Evolutionary conservation across 2,113 vertebrate species (phyloP), one percentile per base, ranked within the genome.

Genomic region (Numida meleagris): DNA sequence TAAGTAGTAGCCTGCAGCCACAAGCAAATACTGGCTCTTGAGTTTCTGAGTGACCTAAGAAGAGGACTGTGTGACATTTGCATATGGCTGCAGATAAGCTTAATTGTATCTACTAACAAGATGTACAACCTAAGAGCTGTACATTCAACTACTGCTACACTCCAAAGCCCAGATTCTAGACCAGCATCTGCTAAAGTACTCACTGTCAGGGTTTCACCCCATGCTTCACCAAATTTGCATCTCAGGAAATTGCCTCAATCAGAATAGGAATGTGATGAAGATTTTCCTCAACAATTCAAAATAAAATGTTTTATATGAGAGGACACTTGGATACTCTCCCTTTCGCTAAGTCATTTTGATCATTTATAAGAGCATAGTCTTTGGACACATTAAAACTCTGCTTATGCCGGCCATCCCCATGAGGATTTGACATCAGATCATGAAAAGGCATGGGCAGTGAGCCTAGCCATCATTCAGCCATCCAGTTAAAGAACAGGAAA

Each of bases 401-500:
- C 75, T 83, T 88, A 57, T 89, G 46, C 9, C 21, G 46, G 23
- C 31, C 51, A 65, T 51, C 20, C 38, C 20, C 82, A 65, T 38
- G 36, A 84, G 78, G 25, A 70, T 68, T 66, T 3, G 3, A 6
- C 38, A 91, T 59, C 36, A 85, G 59, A 77, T 17, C 55, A 74
- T 19, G 18, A 51, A 86, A 96, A 88, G 45, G 34, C 0, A 1
- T 13, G 46, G 71, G 42, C 51, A 73, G 46, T 46, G 40, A 91
- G 81, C 65, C 68, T 50, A 89, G 65, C 6, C 42, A 48, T 93
- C 79, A 71, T 57, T 89, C 63, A 73, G 59, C 59, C 86, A 66
- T 74, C 2, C 1, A 91, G 51, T 59, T 82, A 88, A 95, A 88
- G 55, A 89, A 82, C 8, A 70, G 63, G 76, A 96, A 95, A 93